Percentiles rank a stretch among this genome's conserved stretches.
phyloP scores from a whole-genome alignment of 1,140 invertebrate species.

The Drosophila pectinifera region DNA sequence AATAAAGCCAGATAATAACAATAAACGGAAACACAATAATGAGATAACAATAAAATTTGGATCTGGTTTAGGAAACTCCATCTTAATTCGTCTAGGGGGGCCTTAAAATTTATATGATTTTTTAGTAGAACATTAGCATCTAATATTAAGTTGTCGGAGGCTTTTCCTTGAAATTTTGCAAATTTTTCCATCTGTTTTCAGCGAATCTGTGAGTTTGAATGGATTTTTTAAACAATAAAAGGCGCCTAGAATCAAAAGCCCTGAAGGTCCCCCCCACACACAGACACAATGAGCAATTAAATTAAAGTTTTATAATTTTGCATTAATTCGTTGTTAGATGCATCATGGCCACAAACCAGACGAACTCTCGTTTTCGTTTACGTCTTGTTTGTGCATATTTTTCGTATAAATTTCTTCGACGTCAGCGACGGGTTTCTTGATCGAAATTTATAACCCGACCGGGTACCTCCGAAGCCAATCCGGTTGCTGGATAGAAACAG shows the following conservation, averaged over 20 bases:
- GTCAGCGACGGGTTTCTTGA: conserved; percentile 70
- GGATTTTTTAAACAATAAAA: conserved; percentile 43
- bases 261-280: conserved; percentile 22
- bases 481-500: conserved; percentile 66
- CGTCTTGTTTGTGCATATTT: conserved; percentile 56
- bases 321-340: conserved; percentile 34
- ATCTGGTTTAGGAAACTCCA: conserved; percentile 47
- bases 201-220: conserved; percentile 47
- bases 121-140: conserved; percentile 31
- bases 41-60: conserved; percentile 38
- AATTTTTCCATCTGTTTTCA: conserved; percentile 64
- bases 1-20: conserved; percentile 14
- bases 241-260: conserved; percentile 35
- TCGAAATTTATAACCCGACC: conserved; percentile 59
- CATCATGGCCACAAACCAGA: conserved; percentile 32
- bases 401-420: conserved; percentile 66
- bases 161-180: conserved; percentile 68
- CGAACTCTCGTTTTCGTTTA: conserved; percentile 76
- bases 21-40: conserved; percentile 33
- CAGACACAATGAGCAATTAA: conserved; percentile 61
- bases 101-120: conserved; percentile 36
- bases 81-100: conserved; percentile 28
- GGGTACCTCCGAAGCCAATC: conserved; percentile 35
- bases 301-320: conserved; percentile 40
- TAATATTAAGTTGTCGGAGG: conserved; percentile 12